A percentile compares a stretch with the other conserved stretches of the same genome.
These are phyloP conservation scores for Crocodylus rhombifer DNA, from an alignment of 2,797 vertebrate genomes.

Conservation along the genomic window DNA sequence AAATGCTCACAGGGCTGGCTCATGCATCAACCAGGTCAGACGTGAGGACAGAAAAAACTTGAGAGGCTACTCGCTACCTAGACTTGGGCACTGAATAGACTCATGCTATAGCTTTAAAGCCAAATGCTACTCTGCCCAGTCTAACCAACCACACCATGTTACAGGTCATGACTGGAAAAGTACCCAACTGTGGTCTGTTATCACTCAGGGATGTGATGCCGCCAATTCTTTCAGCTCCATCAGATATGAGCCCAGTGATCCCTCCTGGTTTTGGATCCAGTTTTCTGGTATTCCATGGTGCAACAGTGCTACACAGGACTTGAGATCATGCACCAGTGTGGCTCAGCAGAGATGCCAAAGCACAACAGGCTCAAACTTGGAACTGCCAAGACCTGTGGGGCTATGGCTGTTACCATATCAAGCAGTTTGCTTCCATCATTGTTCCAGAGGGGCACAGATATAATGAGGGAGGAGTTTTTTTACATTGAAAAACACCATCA, in stretches of 20 bases:
- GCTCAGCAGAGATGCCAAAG: not conserved
- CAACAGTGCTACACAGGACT: not conserved
- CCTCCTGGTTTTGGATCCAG: not conserved
- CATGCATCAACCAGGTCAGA: not conserved
- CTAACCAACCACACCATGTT: not conserved
- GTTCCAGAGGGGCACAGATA: too few species aligned
- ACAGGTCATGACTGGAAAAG: not conserved
- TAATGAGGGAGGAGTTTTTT: too few species aligned
- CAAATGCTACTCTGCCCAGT: not conserved
- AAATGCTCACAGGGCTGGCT: not conserved
- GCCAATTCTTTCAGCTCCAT: not conserved
- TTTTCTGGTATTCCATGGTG: not conserved
- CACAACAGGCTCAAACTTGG: not conserved
- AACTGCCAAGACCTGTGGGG: not conserved
- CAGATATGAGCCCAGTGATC: not conserved
- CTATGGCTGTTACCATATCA: not conserved
- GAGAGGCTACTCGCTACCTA: fast-evolving
- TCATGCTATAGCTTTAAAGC: not conserved
- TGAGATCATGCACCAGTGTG: not conserved
- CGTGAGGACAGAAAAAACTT: not conserved
- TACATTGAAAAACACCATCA: too few species aligned
- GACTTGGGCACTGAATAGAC: not conserved
- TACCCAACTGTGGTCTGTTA: not conserved
- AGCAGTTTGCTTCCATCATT: not conserved
- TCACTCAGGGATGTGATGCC: fast-evolving